Base-by-base conservation (phyloP, 2,797 vertebrate genomes). In the Chelmon rostratus region DNA sequence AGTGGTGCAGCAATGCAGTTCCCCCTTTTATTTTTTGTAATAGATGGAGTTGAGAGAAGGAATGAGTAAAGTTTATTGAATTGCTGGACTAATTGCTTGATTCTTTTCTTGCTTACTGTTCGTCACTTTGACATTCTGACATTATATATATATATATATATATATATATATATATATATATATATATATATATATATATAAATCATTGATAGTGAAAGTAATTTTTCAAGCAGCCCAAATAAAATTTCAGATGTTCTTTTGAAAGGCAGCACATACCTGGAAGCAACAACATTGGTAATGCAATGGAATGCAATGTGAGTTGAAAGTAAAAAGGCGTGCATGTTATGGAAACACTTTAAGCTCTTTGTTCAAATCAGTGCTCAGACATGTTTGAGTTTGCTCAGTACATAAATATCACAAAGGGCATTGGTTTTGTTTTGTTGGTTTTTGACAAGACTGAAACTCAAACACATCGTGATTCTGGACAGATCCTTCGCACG, bases 381-480 rank as follows among this genome's bases (percentile, higher is more conserved):
- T 65, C 42, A 69, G 50, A 67, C 37, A 4, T 59, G 77, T 77
- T 76, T 68, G 53, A 49, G 28, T 84, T 91, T 90, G 80, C 63
- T 64, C 42, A 90, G 67, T 50, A n/a, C 11, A 25, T 61, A 68
- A 81, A 79, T 49, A 58, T 63, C 6, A 54, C n/a, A 78, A 58
- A 66, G 53, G 16, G 28, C 50, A 23, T 2, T 33, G 52, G 21
- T 25, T 73, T 66, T 42, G 35, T 61, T 73, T 79, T 64, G 65
- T 82, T 73, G 9, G 64, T 66, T 73, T 78, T 61, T 79, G 62
- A 83, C 33, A 58, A 44, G 71, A 80, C 31, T 82, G 89, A 82
- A 92, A 92, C 86, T 91, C 79, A 89, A 92, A 91, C 87, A 90
- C 40, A 74, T 18, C 56, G 47, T 54, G 50, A 23, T 67, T 59